These are phyloP conservation scores for Nansenia antarctica DNA, from an alignment of 2,113 vertebrate genomes.

Conservation along the genomic window DNA sequence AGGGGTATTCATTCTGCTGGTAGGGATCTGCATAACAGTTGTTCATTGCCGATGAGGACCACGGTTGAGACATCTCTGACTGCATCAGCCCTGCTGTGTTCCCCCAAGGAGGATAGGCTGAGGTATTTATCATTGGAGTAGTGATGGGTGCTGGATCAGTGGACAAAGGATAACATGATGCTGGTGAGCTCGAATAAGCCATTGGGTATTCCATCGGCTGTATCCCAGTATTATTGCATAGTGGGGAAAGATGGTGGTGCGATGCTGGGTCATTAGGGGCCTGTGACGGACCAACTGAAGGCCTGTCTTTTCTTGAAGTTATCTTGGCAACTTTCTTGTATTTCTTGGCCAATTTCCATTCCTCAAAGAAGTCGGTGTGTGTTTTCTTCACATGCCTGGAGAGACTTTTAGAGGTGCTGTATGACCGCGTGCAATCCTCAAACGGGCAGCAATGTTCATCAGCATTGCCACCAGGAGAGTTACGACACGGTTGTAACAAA, in stretches of 20 bases:
- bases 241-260: slow-evolving; percentile 44
- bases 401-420: slow-evolving; percentile 96
- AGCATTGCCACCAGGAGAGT: slow-evolving; percentile 56
- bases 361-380: slow-evolving; percentile 93
- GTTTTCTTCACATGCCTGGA: slow-evolving; percentile 96
- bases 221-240: slow-evolving; percentile 67
- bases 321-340: slow-evolving; percentile 87
- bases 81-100: slow-evolving; percentile 61
- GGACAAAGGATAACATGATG: slow-evolving; percentile 70
- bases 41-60: slow-evolving; percentile 68
- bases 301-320: slow-evolving; percentile 70
- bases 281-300: slow-evolving; percentile 63
- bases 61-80: slow-evolving; percentile 66
- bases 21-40: slow-evolving; percentile 69
- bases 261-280: slow-evolving; percentile 60
- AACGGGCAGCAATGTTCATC: slow-evolving; percentile 89
- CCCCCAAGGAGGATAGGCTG: slow-evolving; percentile 79
- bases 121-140: slow-evolving; percentile 75
- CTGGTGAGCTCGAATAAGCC: slow-evolving; percentile 57
- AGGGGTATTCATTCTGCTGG: slow-evolving; percentile 64
- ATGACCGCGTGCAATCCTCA: slow-evolving; percentile 89
- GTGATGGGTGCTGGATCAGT: slow-evolving; percentile 77
- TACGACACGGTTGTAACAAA: slow-evolving; percentile 58
- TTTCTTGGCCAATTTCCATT: slow-evolving; percentile 91
- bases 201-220: slow-evolving; percentile 59